Conservation (phyloP, 92 coral and sea anemone species). For the Actinernus sp. region DNA sequence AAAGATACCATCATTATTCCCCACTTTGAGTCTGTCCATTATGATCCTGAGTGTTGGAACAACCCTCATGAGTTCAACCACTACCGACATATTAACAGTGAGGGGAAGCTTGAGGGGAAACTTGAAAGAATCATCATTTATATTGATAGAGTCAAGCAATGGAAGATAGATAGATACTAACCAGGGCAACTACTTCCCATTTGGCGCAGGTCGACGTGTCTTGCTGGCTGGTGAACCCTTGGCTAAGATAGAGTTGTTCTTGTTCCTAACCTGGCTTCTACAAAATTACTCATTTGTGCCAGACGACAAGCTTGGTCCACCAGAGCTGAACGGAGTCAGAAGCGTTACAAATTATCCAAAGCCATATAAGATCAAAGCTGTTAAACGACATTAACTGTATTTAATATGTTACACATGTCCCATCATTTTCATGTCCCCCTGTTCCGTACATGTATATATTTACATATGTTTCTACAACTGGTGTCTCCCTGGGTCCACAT, state of each 20-base stretch:
- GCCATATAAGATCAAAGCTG: conserved; percentile 41
- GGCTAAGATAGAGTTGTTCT: conserved; percentile 43
- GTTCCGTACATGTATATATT: no score
- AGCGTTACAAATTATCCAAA: conserved; percentile 40
- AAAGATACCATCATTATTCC: conserved; percentile 35
- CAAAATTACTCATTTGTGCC: conserved; percentile 38
- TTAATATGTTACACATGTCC: no score
- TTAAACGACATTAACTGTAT: no score
- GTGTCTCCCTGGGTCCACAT: no score
- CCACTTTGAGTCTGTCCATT: conserved; percentile 29
- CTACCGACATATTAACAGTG: conserved; percentile 30
- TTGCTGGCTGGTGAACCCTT: conserved; percentile 38
- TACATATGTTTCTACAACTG: no score
- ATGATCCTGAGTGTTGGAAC: conserved; percentile 47
- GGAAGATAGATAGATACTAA: no score
- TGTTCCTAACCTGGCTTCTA: conserved; percentile 37
- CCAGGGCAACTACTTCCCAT: conserved; percentile 30
- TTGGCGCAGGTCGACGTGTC: conserved; percentile 54
- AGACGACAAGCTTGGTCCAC: conserved; percentile 26
- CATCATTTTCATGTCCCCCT: no score
- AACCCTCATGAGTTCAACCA: conserved; percentile 33
- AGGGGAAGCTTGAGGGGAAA: no score
- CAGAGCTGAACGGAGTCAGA: conserved; percentile 20
- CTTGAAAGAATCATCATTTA: no score
- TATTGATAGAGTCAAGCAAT: no score